Conservation (phyloP, 2,797 vertebrate genomes). For the Micrastur ruficollis region DNA sequence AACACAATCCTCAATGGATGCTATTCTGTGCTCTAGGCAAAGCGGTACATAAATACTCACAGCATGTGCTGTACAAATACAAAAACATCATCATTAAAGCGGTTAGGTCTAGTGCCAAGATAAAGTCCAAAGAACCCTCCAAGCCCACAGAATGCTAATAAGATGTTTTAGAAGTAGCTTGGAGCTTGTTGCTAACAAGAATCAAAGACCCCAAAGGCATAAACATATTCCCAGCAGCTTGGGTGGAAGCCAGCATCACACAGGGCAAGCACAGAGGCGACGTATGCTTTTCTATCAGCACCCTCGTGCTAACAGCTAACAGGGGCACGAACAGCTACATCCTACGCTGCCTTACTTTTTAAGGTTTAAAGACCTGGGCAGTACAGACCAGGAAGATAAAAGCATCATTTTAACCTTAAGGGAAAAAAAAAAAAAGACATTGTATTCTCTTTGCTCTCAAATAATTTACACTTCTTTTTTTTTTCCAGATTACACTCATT, state of each 20-base stretch:
- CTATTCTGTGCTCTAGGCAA: neutral
- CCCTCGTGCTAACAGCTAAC: neutral
- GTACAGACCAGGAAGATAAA: neutral
- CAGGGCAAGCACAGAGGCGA: neutral
- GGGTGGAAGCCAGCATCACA: neutral
- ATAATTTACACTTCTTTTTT: neutral
- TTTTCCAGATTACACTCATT: neutral
- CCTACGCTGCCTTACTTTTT: neutral
- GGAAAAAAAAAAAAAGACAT: neutral
- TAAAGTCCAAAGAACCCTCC: neutral
- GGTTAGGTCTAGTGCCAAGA: neutral
- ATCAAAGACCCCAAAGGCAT: neutral
- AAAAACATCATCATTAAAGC: neutral
- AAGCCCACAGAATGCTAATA: neutral
- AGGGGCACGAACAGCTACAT: rapidly evolving
- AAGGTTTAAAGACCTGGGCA: neutral
- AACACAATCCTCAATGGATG: neutral
- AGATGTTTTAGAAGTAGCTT: neutral
- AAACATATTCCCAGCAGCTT: neutral
- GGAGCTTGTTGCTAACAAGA: neutral
- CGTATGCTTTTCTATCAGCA: neutral
- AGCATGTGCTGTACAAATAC: neutral
- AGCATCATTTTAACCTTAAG: neutral
- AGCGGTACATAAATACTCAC: neutral
- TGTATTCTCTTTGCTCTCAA: neutral